Base-by-base conservation (phyloP, 2,797 vertebrate genomes). In the Chelon auratus region DNA sequence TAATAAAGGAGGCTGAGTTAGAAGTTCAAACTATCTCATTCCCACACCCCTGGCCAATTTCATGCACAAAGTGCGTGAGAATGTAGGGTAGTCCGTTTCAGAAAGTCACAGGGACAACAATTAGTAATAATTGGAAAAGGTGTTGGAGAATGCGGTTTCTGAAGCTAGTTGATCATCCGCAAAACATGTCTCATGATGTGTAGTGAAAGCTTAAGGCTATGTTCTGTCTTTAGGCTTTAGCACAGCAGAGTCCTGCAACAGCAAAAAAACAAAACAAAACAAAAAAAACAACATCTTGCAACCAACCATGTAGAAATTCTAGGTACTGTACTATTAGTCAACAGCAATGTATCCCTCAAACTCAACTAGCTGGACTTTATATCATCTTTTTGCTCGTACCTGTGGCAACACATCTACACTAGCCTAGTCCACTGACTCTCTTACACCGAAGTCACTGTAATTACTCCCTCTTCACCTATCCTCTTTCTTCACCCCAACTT, bases 401-500 rank as follows among this genome's bases (percentile, higher is more conserved):
- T 37, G 8, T 36, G 14, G 40, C 12, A 54, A 10, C 26, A 52
- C 10, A 14, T 3, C 30, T 24, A 33, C 15, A 50, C 3, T 14
- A 37, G 45, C 8, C 7, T 12, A 59, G 42, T 45, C 17, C 43
- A 45, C 6, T n/a, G 15, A 17, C n/a, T 9, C 30, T 11, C 18
- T 51, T 48, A 2, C 60, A 58, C 60, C 62, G 48, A 62, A 68
- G 39, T 68, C 43, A 33, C 37, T 71, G 64, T 83, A 70, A 86
- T 82, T 76, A 39, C 75, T 83, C 79, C 40, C 48, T 85, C 76
- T 55, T 78, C 81, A 72, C 80, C 67, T 65, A 56, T 53, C 22
- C 61, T 71, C 75, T 81, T 74, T 85, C 70, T 78, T 79, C 76
- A 63, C 82, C 72, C 56, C 53, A 65, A 77, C 82, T 67, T 77